These are phyloP conservation scores for Bradypodion ventrale DNA, from an alignment of 2,797 vertebrate genomes.

Conservation along the genomic window DNA sequence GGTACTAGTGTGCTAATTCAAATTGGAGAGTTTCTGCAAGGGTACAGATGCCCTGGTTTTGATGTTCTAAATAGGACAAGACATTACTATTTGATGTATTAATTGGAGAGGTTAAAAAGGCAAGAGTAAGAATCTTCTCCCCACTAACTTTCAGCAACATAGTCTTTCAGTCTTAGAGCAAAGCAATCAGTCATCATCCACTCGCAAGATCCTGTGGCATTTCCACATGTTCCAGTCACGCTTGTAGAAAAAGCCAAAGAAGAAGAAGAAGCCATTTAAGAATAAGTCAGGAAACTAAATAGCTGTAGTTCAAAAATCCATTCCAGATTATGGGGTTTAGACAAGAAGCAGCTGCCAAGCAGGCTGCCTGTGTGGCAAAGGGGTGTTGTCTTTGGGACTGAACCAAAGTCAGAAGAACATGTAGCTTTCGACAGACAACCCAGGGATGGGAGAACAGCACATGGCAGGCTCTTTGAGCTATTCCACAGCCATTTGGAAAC, in stretches of 20 bases:
- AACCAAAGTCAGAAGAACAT: conserved; percentile 30
- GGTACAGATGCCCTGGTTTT: background rate
- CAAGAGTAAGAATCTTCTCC: background rate
- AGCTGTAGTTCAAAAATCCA: conserved; percentile 63
- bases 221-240: conserved; percentile 50
- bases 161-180: conserved; percentile 51
- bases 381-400: conserved; percentile 45
- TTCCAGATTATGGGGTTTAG: conserved; percentile 66
- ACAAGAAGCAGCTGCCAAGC: conserved; percentile 65
- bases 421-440: background rate
- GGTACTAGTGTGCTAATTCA: background rate
- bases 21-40: background rate
- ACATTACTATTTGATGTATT: background rate
- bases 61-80: background rate
- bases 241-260: conserved; percentile 48
- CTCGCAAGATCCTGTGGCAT: conserved; percentile 30
- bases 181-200: conserved; percentile 47
- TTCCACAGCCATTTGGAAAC: background rate
- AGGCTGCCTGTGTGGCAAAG: conserved; percentile 62
- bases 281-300: conserved; percentile 43
- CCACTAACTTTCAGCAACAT: conserved; percentile 48
- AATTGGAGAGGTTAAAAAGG: conserved; percentile 5
- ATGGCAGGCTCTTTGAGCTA: background rate
- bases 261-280: conserved; percentile 58
- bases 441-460: background rate